A percentile compares a stretch with the other conserved stretches of the same genome.
These are phyloP conservation scores for Calonectris borealis DNA, from an alignment of 2,113 vertebrate genomes.

Conservation along the genomic window DNA sequence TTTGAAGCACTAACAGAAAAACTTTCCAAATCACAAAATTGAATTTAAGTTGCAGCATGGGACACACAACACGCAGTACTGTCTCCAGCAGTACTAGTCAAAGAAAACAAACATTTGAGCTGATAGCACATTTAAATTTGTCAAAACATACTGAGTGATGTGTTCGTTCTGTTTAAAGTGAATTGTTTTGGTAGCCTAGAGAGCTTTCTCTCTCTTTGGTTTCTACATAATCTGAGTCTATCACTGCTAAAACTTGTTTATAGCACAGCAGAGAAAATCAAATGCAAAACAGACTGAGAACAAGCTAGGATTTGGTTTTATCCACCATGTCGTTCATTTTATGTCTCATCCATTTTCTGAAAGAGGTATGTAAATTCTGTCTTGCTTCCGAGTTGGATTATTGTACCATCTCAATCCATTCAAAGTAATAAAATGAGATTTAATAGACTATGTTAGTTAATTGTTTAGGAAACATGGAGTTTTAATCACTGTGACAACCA, in stretches of 20 bases:
- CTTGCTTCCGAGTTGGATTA: constrained; percentile 34
- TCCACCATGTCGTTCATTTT: constrained; percentile 41
- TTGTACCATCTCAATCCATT: constrained; percentile 56
- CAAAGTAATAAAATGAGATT: constrained; percentile 61
- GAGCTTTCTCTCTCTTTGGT: not conserved
- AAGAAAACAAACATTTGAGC: constrained; percentile 3
- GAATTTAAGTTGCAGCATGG: constrained; percentile 5
- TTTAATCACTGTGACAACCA: constrained; percentile 59
- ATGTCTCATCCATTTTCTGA: constrained; percentile 53
- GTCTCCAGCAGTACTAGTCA: not conserved
- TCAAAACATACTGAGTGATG: constrained; percentile 9
- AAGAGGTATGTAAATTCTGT: constrained; percentile 40
- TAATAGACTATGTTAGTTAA: constrained; percentile 68
- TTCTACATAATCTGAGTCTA: not conserved
- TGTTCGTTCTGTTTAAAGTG: not conserved
- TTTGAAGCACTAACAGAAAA: constrained; percentile 44
- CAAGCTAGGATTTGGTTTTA: not conserved
- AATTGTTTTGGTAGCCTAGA: constrained; percentile 28
- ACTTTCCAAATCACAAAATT: constrained; percentile 8
- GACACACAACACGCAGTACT: not conserved
- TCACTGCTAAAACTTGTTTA: constrained; percentile 26
- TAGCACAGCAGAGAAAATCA: constrained; percentile 20
- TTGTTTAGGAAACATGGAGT: constrained; percentile 65
- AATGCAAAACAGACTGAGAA: constrained; percentile 30
- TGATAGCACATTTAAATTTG: constrained; percentile 21